phyloP scores from a whole-genome alignment of 2,888 invertebrate genomes.

The Tupiocoris notatus region DNA sequence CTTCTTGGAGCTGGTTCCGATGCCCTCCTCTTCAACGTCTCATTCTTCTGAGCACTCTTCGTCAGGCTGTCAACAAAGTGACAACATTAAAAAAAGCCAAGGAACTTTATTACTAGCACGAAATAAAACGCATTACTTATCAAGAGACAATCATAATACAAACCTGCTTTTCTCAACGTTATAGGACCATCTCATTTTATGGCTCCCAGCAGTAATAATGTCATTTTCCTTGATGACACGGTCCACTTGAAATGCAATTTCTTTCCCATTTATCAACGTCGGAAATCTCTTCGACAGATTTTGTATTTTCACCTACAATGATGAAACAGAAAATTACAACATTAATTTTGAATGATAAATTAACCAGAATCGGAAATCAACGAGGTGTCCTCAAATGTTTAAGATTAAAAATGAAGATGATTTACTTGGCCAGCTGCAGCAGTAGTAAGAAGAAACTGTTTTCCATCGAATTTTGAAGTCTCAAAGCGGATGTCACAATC shows the following conservation, averaged over 20 bases:
- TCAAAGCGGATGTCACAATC: constrained; percentile 27
- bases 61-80: background rate
- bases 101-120: background rate
- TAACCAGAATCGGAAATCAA: too few species aligned
- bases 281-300: constrained; percentile 36
- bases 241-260: constrained; percentile 33
- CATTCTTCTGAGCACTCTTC: background rate
- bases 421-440: background rate
- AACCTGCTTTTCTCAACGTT: constrained; percentile 2
- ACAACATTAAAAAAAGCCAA: background rate
- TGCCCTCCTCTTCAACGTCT: background rate
- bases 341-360: too few species aligned
- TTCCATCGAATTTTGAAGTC: background rate
- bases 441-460: constrained; percentile 21
- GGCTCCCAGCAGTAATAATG: constrained; percentile 27
- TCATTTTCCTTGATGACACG: constrained; percentile 40
- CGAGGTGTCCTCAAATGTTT: too few species aligned
- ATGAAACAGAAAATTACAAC: background rate
- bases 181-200: constrained; percentile 28
- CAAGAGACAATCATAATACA: background rate
- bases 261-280: constrained; percentile 33
- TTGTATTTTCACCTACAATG: constrained; percentile 40
- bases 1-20: constrained; percentile 15
- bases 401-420: too few species aligned
- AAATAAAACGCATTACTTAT: background rate